Conservation (phyloP, 2,888 invertebrate genomes). For the Phalera bucephala region DNA sequence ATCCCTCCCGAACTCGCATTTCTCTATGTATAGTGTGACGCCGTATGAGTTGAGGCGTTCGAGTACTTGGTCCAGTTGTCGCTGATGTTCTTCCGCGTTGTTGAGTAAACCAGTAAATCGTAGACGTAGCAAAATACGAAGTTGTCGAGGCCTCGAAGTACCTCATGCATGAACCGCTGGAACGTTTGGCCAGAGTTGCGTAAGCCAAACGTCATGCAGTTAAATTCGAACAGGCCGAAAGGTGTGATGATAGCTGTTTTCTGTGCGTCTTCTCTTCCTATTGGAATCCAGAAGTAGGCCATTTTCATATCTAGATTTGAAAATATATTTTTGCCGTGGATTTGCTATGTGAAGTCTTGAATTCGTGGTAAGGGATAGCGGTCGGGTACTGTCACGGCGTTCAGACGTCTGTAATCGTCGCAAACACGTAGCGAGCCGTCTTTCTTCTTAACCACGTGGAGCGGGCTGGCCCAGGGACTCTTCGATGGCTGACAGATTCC, state of each 20-base stretch:
- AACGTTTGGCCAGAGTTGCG: not conserved
- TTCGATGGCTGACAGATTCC: slow-evolving; percentile 19
- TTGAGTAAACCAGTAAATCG: not conserved
- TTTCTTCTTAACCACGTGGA: slow-evolving; percentile 33
- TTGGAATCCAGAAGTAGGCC: not conserved
- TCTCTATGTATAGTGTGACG: not conserved
- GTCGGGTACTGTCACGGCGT: not conserved
- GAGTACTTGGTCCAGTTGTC: not conserved
- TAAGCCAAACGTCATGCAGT: not conserved
- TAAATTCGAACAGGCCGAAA: not conserved
- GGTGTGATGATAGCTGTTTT: not conserved
- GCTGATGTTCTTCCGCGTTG: not conserved
- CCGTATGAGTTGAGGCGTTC: not conserved
- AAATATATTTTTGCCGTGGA: not conserved
- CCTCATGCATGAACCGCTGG: not conserved
- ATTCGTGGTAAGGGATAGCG: slow-evolving; percentile 1
- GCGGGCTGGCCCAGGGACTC: slow-evolving; percentile 18
- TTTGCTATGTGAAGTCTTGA: not conserved
- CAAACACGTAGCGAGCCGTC: slow-evolving; percentile 13
- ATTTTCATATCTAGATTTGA: not conserved
- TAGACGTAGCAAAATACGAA: not conserved
- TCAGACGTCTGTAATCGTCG: slow-evolving; percentile 2
- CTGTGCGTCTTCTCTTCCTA: not conserved
- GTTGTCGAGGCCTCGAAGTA: not conserved
- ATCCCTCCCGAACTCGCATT: not conserved